Evolutionary conservation across 2,113 vertebrate genomes (phyloP).

Genomic region (Emberiza fucata): DNA sequence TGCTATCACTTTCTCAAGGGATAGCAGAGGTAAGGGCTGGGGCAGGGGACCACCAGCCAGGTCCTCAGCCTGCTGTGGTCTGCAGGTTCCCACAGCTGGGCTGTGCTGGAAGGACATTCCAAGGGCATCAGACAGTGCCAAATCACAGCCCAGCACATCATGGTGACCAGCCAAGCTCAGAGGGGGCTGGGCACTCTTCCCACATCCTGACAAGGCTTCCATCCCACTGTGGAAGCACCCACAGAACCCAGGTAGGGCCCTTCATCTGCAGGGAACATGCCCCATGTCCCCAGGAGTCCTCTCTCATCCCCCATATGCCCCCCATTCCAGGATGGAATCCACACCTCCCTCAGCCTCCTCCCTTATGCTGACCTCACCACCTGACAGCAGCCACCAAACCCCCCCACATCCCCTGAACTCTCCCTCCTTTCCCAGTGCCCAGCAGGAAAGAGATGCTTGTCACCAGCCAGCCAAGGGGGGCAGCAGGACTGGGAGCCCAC

Average conservation of each 20-base stretch:
- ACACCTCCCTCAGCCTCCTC: not conserved
- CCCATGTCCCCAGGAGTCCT: not conserved
- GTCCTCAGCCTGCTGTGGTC: not conserved
- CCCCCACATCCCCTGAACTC: accelerated
- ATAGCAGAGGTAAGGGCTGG: not conserved
- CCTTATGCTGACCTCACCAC: not conserved
- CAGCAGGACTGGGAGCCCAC: not conserved
- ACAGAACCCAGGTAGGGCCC: accelerated
- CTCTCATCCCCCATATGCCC: accelerated
- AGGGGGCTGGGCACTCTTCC: not conserved
- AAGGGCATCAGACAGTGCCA: not conserved
- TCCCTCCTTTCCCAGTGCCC: not conserved
- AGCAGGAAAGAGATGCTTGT: not conserved
- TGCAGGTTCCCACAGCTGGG: not conserved
- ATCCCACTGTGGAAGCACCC: not conserved
- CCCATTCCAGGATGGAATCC: not conserved
- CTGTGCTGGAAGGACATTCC: not conserved
- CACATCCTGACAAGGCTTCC: accelerated
- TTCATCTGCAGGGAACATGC: not conserved
- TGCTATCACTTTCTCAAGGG: not conserved
- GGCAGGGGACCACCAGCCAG: not conserved
- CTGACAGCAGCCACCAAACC: not conserved
- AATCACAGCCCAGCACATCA: not conserved
- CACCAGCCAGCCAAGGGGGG: not conserved
- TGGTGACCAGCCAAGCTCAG: not conserved